Percentiles rank a stretch among this genome's conserved stretches.
phyloP scores from a whole-genome alignment of 2,888 invertebrate species.

The Lasioglossum villosulum region DNA sequence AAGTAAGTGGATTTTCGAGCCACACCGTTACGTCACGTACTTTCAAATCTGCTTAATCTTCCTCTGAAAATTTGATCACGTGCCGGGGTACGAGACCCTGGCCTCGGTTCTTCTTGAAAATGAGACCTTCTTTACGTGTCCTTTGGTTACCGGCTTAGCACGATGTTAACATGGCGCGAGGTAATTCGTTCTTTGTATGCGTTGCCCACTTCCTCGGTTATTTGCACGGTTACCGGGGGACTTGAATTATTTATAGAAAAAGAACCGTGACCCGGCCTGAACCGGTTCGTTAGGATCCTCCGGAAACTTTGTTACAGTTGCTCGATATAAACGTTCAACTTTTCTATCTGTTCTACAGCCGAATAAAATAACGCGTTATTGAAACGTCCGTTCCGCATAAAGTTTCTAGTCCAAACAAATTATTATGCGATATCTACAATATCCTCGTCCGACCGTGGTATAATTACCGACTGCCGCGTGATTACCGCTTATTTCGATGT shows the following conservation, averaged over 20 bases:
- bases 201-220: neutral
- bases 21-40: slow-evolving; percentile 31
- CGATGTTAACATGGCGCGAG: neutral
- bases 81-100: neutral
- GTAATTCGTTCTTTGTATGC: slow-evolving; percentile 14
- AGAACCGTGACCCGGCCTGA: neutral
- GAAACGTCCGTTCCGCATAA: neutral
- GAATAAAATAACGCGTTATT: neutral
- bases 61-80: slow-evolving; percentile 33
- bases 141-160: neutral
- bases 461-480: slow-evolving; percentile 16
- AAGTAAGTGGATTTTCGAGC: slow-evolving; percentile 42
- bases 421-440: neutral
- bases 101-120: neutral
- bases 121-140: slow-evolving; percentile 10
- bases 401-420: neutral
- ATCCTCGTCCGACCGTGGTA: neutral
- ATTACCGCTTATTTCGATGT: slow-evolving; percentile 10
- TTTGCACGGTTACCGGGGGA: neutral
- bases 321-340: neutral
- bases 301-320: neutral
- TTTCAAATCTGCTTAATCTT: slow-evolving; percentile 29
- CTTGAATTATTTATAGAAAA: neutral
- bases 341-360: no score
- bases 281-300: neutral